Percentiles rank a stretch among this genome's conserved stretches.
phyloP scores from a whole-genome alignment of 2,113 vertebrate genomes.

The Melanerpes aurifrons region DNA sequence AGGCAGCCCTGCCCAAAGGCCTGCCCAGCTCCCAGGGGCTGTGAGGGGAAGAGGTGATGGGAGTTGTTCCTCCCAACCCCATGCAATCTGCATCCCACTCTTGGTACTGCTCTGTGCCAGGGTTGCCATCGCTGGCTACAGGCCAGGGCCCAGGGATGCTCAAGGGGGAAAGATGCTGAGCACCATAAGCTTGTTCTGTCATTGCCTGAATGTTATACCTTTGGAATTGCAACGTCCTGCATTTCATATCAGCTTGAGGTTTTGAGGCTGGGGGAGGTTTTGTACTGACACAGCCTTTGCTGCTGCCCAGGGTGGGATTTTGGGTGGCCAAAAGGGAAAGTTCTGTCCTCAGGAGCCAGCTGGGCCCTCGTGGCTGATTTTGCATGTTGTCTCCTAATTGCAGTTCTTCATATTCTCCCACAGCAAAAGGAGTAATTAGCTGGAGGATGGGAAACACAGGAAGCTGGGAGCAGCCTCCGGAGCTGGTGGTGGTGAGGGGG shows the following conservation, averaged over 20 bases:
- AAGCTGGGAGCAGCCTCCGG: background rate
- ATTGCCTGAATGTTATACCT: background rate
- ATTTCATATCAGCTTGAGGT: accelerated
- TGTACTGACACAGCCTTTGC: background rate
- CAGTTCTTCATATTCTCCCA: background rate
- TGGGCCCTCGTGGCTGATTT: background rate
- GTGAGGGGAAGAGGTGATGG: background rate
- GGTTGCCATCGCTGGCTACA: background rate
- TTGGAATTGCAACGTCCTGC: accelerated
- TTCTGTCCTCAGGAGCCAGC: background rate
- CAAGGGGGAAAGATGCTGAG: background rate
- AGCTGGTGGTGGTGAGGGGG: background rate
- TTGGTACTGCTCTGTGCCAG: background rate
- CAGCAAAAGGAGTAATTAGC: background rate
- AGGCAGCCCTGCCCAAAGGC: background rate
- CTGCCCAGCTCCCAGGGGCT: accelerated
- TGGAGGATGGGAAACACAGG: background rate
- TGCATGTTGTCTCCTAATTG: background rate
- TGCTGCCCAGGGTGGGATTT: background rate
- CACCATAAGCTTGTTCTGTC: background rate
- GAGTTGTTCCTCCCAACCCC: background rate
- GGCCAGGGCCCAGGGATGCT: background rate
- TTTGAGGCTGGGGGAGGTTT: background rate
- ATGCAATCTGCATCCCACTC: background rate
- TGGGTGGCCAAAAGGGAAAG: background rate